A percentile compares a stretch with the other conserved stretches of the same genome.
phyloP scores from a whole-genome alignment of 2,113 vertebrate species.

The Hippocampus guttulatus region DNA sequence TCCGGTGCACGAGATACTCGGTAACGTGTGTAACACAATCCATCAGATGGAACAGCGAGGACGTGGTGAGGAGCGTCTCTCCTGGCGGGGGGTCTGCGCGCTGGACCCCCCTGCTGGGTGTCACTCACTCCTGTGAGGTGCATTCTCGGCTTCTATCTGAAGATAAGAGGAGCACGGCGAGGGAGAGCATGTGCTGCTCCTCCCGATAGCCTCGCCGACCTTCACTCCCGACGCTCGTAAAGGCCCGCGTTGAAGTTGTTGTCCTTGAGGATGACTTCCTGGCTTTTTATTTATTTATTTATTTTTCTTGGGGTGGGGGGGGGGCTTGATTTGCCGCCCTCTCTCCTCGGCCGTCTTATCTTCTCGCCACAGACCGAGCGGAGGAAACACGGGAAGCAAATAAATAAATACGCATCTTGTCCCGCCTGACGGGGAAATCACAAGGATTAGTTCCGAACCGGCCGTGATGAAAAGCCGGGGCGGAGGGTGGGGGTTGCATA shows the following conservation, averaged over 20 bases:
- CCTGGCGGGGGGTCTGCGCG: not conserved
- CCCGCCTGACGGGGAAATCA: constrained; percentile 70
- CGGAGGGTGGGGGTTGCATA: constrained; percentile 25
- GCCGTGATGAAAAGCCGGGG: constrained; percentile 68
- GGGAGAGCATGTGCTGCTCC: constrained; percentile 35
- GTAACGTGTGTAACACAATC: not conserved
- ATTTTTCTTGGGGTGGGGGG: too few relatives aligned
- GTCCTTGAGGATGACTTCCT: constrained; percentile 19
- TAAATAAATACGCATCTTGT: constrained; percentile 72
- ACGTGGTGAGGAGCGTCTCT: constrained; percentile 1
- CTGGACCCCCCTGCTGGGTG: constrained; percentile 34
- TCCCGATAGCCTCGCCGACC: constrained; percentile 41
- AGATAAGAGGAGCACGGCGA: constrained; percentile 52
- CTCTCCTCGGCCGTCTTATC: constrained; percentile 63
- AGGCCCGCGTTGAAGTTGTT: constrained; percentile 32
- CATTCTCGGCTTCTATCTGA: constrained; percentile 34
- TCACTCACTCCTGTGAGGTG: constrained; percentile 39
- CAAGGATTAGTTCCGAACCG: constrained; percentile 77
- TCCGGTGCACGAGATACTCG: too few relatives aligned
- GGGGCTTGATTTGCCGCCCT: constrained; percentile 62
- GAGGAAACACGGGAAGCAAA: constrained; percentile 60
- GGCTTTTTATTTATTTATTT: constrained; percentile 33
- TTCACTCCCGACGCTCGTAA: constrained; percentile 40
- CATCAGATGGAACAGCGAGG: constrained; percentile 11
- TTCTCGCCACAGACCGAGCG: constrained; percentile 63